phyloP scores from a whole-genome alignment of 2,888 invertebrate species.

The Amphipyra berbera region DNA sequence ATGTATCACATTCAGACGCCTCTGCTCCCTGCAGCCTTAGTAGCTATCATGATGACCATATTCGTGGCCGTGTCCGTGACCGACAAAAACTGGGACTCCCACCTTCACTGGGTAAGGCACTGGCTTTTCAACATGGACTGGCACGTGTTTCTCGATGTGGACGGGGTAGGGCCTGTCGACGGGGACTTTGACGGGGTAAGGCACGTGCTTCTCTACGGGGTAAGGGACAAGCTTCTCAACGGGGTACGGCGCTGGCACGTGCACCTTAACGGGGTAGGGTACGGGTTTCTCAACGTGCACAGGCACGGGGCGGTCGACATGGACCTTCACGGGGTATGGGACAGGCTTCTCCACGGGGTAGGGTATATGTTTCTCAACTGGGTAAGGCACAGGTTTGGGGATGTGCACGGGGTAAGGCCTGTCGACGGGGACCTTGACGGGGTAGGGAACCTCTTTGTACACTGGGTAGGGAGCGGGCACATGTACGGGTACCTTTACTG shows the following conservation, averaged over 20 bases:
- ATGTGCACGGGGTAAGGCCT: constrained; percentile 91
- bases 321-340: constrained; percentile 91
- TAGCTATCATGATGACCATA: constrained; percentile 88
- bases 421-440: constrained; percentile 92
- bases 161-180: constrained; percentile 91
- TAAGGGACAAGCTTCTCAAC: constrained; percentile 91
- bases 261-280: constrained; percentile 91
- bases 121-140: constrained; percentile 90
- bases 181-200: constrained; percentile 91
- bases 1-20: constrained; percentile 89
- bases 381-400: constrained; percentile 90
- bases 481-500: constrained; percentile 90
- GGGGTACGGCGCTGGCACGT: constrained; percentile 91
- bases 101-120: constrained; percentile 92
- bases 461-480: constrained; percentile 92
- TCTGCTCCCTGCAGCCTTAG: constrained; percentile 89
- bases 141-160: constrained; percentile 91
- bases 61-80: constrained; percentile 85
- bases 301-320: constrained; percentile 89
- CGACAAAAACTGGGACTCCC: constrained; percentile 87
- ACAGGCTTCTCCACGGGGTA: constrained; percentile 91
- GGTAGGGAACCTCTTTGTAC: constrained; percentile 88
- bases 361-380: constrained; percentile 89
- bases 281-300: constrained; percentile 84
- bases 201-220: constrained; percentile 92